A percentile compares a stretch with the other conserved stretches of the same genome.
phyloP scores from a whole-genome alignment of 2,113 vertebrate species.

The Otocyon megalotis region DNA sequence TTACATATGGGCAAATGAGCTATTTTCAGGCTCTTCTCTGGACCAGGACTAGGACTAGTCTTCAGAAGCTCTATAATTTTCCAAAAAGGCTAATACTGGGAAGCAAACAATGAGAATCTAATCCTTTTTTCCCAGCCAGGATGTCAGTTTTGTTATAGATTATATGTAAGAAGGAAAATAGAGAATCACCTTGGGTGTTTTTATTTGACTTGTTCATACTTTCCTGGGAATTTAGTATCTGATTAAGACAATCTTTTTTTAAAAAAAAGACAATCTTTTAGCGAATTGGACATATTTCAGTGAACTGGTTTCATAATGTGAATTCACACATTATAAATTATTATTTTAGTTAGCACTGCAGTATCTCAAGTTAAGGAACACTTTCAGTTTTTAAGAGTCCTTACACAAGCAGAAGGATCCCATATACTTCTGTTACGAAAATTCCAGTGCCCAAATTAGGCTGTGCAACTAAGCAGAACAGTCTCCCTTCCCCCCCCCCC shows the following conservation, averaged over 20 bases:
- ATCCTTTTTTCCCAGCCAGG: neutral
- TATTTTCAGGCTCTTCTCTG: neutral
- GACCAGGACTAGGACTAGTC: neutral
- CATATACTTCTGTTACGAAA: neutral
- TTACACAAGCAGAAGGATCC: neutral
- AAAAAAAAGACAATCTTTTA: neutral
- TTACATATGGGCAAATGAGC: neutral
- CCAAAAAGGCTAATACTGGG: neutral
- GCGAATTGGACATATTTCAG: neutral
- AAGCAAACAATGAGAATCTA: neutral
- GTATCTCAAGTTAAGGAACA: neutral
- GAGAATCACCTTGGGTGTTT: neutral
- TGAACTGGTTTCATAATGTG: neutral
- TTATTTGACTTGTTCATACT: neutral
- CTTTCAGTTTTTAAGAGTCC: neutral
- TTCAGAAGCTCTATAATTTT: neutral
- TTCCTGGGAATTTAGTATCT: neutral
- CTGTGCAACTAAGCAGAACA: neutral
- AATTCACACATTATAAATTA: neutral
- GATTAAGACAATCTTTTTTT: neutral
- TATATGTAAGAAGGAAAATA: neutral
- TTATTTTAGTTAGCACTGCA: neutral
- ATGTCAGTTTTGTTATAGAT: neutral
- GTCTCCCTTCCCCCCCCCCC: too few species aligned
- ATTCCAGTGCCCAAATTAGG: too few species aligned